phyloP scores from a whole-genome alignment of 2,888 invertebrate genomes.

The Fissipunctia ypsillon region DNA sequence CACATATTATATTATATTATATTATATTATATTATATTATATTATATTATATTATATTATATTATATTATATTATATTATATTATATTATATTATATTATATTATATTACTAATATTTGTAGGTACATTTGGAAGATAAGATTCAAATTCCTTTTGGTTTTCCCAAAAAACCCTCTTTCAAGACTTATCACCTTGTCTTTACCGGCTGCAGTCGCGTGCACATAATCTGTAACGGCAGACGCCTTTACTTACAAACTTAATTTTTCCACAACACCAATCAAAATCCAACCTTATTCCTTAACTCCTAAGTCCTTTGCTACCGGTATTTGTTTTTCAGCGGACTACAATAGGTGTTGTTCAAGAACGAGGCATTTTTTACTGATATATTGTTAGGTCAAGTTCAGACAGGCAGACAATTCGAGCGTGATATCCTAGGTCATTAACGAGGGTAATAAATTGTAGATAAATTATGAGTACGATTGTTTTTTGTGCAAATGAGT shows the following conservation, averaged over 20 bases:
- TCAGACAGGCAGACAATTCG: slow-evolving; percentile 73
- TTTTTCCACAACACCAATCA: slow-evolving; percentile 17
- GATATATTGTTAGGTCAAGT: slow-evolving; percentile 77
- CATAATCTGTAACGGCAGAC: slow-evolving; percentile 63
- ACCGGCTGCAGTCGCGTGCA: slow-evolving; percentile 73
- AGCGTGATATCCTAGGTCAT: slow-evolving; percentile 69
- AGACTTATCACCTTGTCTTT: slow-evolving; percentile 62
- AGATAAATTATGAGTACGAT: slow-evolving; percentile 38
- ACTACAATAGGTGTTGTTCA: slow-evolving; percentile 66
- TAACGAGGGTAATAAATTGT: slow-evolving; percentile 62
- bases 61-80: too few relatives aligned
- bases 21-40: too few relatives aligned
- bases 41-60: too few relatives aligned
- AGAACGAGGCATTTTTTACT: slow-evolving; percentile 66
- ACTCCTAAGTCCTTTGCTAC: neutral
- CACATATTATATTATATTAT: too few relatives aligned
- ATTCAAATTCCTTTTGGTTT: neutral
- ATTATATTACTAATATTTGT: too few relatives aligned
- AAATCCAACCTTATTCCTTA: slow-evolving; percentile 45
- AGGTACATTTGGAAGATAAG: neutral
- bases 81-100: too few relatives aligned
- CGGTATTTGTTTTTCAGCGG: slow-evolving; percentile 32
- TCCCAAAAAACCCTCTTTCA: neutral
- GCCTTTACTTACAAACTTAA: slow-evolving; percentile 50
- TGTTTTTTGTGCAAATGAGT: slow-evolving; percentile 52